A percentile compares a stretch with the other conserved stretches of the same genome.
These are phyloP conservation scores for Lerema accius DNA, from an alignment of 1,140 invertebrate genomes.

Conservation along the genomic window DNA sequence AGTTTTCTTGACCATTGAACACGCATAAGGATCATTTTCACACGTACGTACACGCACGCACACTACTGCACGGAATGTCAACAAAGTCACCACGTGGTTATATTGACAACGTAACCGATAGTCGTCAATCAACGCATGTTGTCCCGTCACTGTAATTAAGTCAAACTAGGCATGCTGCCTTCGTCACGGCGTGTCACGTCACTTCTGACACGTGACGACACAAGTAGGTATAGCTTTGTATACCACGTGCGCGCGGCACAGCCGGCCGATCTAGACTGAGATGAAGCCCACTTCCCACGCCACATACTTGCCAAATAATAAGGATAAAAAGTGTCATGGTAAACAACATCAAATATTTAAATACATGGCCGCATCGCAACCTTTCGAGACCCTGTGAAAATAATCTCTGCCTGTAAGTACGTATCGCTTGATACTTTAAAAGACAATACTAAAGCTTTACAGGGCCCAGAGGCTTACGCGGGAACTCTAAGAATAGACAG, in stretches of 20 bases:
- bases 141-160: slow-evolving; percentile 26
- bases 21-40: background rate
- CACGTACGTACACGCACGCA: slow-evolving; percentile 9
- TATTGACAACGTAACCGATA: slow-evolving; percentile 27
- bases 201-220: slow-evolving; percentile 33
- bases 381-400: slow-evolving; percentile 3
- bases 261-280: slow-evolving; percentile 65
- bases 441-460: slow-evolving; percentile 19
- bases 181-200: slow-evolving; percentile 25
- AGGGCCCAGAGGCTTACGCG: slow-evolving; percentile 21
- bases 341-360: slow-evolving; percentile 43
- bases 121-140: slow-evolving; percentile 16
- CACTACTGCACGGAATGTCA: slow-evolving; percentile 14
- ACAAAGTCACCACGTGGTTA: slow-evolving; percentile 26
- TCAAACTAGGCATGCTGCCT: slow-evolving; percentile 4
- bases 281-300: slow-evolving; percentile 52
- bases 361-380: too few species aligned
- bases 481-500: slow-evolving; percentile 36
- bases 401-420: slow-evolving; percentile 21
- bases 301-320: slow-evolving; percentile 57
- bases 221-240: slow-evolving; percentile 44
- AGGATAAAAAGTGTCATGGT: slow-evolving; percentile 52
- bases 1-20: background rate
- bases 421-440: slow-evolving; percentile 23
- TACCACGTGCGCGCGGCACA: slow-evolving; percentile 57